Evolutionary conservation across 1,140 invertebrate genomes (phyloP), one percentile per base, ranked within the genome.

Genomic region (Mylabris phalerata): DNA sequence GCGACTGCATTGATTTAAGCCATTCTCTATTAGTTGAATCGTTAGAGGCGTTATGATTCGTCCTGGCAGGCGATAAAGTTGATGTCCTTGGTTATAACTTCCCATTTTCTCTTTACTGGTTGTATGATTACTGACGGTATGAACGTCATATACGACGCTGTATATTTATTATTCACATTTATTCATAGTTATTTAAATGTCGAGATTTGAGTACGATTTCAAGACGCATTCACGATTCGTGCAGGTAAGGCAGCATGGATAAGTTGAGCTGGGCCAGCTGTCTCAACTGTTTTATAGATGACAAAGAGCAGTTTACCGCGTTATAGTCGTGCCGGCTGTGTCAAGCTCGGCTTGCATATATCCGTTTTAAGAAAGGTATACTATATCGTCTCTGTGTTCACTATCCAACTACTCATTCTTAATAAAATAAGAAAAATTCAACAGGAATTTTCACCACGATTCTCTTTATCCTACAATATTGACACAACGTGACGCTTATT

Each of bases 251-350:
- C 52, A 62, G 45, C 51, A 39, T 50, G 56, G 54, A 54, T 55
- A 61, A 64, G 58, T 63, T 61, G 47, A 56, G 59, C 55, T 64
- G 55, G 63, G 51, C 62, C 65, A 67, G 63, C 57, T 67, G 65
- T 64, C 62, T 67, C 65, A 57, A 32, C 55, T 60, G 60, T 64
- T 67, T 67, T 67, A 67, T 67, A 62, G 65, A 64, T 62, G 65
- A 64, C 60, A 63, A 64, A 67, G 62, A 64, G 65, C 62, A 61
- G 62, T 63, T 65, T 48, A 50, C 54, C 62, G 52, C 49, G 65
- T 64, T 64, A 64, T 64, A 47, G 60, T 58, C 46, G 45, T 54
- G 50, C 65, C 62, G 62, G 65, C 62, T 67, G 65, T 57, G 51
- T 43, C 42, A 27, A 55, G 46, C 49, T 51, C 56, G 57, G 52